These are phyloP conservation scores for Cryptoprocta ferox DNA, from an alignment of 2,797 vertebrate genomes.

Conservation along the genomic window DNA sequence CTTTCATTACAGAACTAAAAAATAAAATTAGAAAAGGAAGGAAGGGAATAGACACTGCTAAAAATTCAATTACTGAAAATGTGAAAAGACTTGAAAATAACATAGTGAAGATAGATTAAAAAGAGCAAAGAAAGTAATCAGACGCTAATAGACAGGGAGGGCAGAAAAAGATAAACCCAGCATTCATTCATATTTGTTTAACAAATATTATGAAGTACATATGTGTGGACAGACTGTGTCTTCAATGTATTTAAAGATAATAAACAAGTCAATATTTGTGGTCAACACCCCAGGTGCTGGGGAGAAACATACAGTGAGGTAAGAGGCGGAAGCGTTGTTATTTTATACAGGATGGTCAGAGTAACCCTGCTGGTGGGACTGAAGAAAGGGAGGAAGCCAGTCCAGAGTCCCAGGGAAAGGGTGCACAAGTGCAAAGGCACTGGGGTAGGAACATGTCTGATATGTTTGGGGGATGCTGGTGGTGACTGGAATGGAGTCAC, in stretches of 20 bases:
- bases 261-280: neutral
- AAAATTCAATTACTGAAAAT: constrained; percentile 63
- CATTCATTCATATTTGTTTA: neutral
- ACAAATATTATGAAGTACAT: neutral
- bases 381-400: neutral
- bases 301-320: neutral
- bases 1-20: constrained; percentile 58
- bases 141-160: neutral
- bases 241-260: neutral
- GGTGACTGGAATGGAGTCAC: neutral
- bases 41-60: neutral
- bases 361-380: neutral
- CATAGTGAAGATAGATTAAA: neutral
- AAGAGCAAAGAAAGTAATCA: constrained; percentile 12
- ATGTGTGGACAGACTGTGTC: neutral
- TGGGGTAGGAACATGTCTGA: neutral
- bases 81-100: constrained; percentile 47
- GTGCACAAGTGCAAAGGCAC: neutral
- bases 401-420: neutral
- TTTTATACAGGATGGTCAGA: neutral
- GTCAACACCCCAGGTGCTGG: no score
- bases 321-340: neutral
- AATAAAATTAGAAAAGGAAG: constrained; percentile 48
- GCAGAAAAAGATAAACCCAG: neutral
- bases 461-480: neutral